Evolutionary conservation across 2,113 vertebrate genomes (phyloP).

Genomic region (Nyctereutes procyonoides): DNA sequence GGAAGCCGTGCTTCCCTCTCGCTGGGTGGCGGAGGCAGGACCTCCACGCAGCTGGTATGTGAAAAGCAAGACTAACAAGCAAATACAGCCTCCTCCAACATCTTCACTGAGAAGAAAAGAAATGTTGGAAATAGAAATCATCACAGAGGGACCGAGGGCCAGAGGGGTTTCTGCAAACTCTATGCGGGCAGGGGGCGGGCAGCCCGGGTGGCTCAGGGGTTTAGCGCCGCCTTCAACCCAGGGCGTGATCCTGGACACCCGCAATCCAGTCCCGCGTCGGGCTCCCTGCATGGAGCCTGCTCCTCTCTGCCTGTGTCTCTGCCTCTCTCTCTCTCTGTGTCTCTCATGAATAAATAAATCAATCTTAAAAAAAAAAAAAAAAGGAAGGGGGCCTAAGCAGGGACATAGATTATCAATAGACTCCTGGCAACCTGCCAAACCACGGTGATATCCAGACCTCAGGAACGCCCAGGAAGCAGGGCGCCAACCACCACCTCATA

Average conservation of each 20-base stretch:
- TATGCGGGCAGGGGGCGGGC: neutral
- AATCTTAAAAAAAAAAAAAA: too few species aligned
- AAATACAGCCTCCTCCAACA: neutral
- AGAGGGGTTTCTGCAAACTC: neutral
- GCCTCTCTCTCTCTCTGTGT: too few species aligned
- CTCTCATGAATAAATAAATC: too few species aligned
- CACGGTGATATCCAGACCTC: neutral
- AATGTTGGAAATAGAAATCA: neutral
- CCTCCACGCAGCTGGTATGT: neutral
- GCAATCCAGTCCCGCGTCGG: too few species aligned
- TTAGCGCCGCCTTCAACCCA: too few species aligned
- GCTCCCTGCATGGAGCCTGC: too few species aligned
- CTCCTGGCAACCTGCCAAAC: neutral
- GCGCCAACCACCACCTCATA: neutral
- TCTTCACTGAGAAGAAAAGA: neutral
- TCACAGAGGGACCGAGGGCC: neutral
- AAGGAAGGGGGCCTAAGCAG: neutral
- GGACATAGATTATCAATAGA: neutral
- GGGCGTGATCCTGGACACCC: too few species aligned
- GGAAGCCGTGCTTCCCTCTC: neutral
- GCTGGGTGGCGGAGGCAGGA: neutral
- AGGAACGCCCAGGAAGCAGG: neutral
- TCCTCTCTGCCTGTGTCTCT: too few species aligned
- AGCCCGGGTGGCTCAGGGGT: too few species aligned
- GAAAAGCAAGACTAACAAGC: neutral